Base-by-base conservation (phyloP, 2,113 vertebrate genomes). In the Hippoglossus stenolepis region DNA sequence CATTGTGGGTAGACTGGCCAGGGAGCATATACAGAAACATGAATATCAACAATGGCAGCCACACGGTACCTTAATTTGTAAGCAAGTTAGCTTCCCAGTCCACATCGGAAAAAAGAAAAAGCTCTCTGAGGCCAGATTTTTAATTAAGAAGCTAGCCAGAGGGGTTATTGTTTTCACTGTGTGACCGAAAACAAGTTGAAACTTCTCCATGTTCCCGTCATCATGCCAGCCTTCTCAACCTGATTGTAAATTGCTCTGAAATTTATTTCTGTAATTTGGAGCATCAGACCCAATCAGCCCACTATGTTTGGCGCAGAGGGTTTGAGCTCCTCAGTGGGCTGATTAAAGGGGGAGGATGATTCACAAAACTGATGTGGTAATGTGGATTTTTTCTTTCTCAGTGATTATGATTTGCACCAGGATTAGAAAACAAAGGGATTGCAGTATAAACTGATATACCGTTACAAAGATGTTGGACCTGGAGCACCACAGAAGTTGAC, bases 111-210 rank as follows among this genome's bases (percentile, higher is more conserved):
- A n/a, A 2, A 21, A 7, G 51, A 70, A 43, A 54, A 28, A 6
- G 18, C 58, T 84, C 80, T 85, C 71, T 62, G 53, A 31, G 51
- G 84, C 65, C 80, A 82, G 75, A 62, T 85, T 88, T 91, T 87
- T 88, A 91, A 91, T 89, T 85, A 89, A 84, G 64, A 82, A 70
- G 18, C 17, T 65, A 71, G 82, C 85, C 77, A 84, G 70, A 76
- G 73, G 20, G 85, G 57, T 77, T 89, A 75, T 82, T 86, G 76
- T 85, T 75, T 81, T 75, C 63, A 70, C 31, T 17, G 47, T 49
- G 63, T 76, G 64, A 61, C 77, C 82, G 74, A 67, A 86, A 86
- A 83, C 68, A 82, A 75, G 56, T 70, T 87, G 73, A 89, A 89
- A 75, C 70, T 62, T 87, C 71, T 89, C 87, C 71, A 87, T 26